Base-by-base conservation (phyloP, 2,888 invertebrate species). In the Ceramica pisi region DNA sequence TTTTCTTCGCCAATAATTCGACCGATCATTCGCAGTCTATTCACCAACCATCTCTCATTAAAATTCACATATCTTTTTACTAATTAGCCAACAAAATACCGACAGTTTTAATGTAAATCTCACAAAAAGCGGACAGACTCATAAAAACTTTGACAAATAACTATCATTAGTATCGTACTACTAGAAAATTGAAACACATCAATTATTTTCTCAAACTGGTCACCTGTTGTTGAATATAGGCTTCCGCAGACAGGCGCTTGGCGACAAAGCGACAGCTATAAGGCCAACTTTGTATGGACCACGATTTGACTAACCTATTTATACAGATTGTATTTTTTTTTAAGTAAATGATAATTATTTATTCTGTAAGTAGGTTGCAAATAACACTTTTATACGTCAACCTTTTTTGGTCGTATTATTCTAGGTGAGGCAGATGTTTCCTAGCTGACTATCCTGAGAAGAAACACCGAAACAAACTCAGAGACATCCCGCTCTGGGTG, bases 121-220 rank as follows among this genome's bases (percentile, higher is more conserved):
- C 1, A 67, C 19, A 71, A 78, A 65, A 82, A 59, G 51, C n/a
- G 6, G 21, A 0, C 64, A 81, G 50, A 38, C 67, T 10, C 23
- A 41, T 48, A 67, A 51, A 75, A 73, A 68, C n/a, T 1, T 79
- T 83, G 85, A 83, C 83, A 85, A 83, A 83, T 85, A 21, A 0
- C n/a, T 44, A 10, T 65, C 61, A 82, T 83, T 83, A 82, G 61
- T 31, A 0, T 3, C 6, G 21, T 31, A 82, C 68, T 73, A 73
- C 71, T 53, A 76, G 59, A 69, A 71, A 62, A 84, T 75, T 67
- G 21, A 75, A 79, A 66, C 70, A 57, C 70, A 79, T 73, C 62
- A 72, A 72, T 71, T 82, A 68, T 71, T 60, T 44, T 50, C 21
- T 63, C 7, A 51, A 78, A 72, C 38, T 38, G 38, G 48, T 77